Conservation (phyloP, 2,797 vertebrate species). For the Syndactyla subalaris region DNA sequence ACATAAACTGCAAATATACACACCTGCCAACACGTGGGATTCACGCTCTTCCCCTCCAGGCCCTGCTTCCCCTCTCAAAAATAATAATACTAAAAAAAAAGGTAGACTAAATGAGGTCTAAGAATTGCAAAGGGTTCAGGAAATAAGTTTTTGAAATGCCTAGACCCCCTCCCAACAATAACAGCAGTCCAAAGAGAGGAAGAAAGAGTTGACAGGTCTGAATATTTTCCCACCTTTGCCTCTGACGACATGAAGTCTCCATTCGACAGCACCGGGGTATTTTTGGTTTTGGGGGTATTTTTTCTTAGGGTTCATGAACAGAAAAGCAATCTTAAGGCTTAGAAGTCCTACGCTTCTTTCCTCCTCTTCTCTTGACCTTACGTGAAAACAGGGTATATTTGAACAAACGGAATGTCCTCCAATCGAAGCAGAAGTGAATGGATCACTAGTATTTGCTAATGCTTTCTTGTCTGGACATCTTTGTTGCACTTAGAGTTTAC, state of each 20-base stretch:
- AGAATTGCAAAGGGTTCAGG: not conserved
- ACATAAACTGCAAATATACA: not conserved
- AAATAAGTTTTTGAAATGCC: not conserved
- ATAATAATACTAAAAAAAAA: not conserved
- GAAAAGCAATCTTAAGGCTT: slow-evolving; percentile 75
- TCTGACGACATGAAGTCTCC: slow-evolving; percentile 1
- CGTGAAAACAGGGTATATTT: slow-evolving; percentile 99
- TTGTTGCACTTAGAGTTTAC: slow-evolving; percentile 99
- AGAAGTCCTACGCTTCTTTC: slow-evolving; percentile 77
- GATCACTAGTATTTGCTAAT: slow-evolving; percentile 76
- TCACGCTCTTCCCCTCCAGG: not conserved
- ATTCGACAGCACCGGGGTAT: rapidly evolving
- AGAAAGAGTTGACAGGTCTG: slow-evolving; percentile 54
- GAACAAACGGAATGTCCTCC: slow-evolving; percentile 93
- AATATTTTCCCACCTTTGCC: slow-evolving; percentile 52
- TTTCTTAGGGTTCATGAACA: slow-evolving; percentile 69
- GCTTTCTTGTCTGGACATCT: slow-evolving; percentile 87
- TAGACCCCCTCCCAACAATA: not conserved
- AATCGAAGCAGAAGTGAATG: slow-evolving; percentile 79
- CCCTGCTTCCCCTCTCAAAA: not conserved
- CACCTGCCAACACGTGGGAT: not conserved
- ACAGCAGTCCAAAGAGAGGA: slow-evolving; percentile 48
- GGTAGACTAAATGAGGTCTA: not conserved
- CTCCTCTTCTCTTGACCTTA: slow-evolving; percentile 90
- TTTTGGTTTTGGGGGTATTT: not conserved